These are phyloP conservation scores for Drosophila ochracea DNA, from an alignment of 2,888 invertebrate species.

Conservation along the genomic window DNA sequence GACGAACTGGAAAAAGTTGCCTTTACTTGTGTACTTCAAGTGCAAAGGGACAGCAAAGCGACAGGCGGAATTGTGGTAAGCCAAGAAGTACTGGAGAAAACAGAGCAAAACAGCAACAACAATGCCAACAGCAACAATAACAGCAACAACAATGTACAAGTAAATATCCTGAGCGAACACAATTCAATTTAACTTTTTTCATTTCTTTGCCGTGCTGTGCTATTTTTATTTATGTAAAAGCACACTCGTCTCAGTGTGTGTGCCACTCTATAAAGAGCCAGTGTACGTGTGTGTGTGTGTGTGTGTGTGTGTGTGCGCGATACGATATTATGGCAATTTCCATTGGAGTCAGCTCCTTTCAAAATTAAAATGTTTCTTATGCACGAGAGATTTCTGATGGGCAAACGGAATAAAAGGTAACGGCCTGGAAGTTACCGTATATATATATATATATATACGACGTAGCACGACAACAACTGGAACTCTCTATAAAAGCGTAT, in stretches of 20 bases:
- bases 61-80: conserved; percentile 55
- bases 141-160: conserved; percentile 43
- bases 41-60: conserved; percentile 53
- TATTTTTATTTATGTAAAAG: conserved; percentile 77
- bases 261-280: conserved; percentile 18
- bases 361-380: conserved; percentile 83
- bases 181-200: conserved; percentile 81
- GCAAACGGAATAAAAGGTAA: conserved; percentile 74
- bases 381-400: conserved; percentile 79
- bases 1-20: conserved; percentile 66
- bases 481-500: conserved; percentile 29
- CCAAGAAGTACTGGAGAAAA: conserved; percentile 21
- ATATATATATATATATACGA: conserved; percentile 17
- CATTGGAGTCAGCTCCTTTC: conserved; percentile 73
- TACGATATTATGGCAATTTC: conserved; percentile 77
- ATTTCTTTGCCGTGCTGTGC: conserved; percentile 71
- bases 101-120: conserved; percentile 1
- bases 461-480: conserved; percentile 48
- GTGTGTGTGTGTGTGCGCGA: conserved; percentile 52
- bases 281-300: conserved; percentile 10
- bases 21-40: conserved; percentile 63
- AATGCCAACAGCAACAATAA: not conserved
- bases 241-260: conserved; percentile 38
- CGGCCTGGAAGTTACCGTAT: conserved; percentile 75
- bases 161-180: conserved; percentile 76